Evolutionary conservation across 2,888 invertebrate genomes (phyloP).

Genomic region (Lamellibrachia columna): DNA sequence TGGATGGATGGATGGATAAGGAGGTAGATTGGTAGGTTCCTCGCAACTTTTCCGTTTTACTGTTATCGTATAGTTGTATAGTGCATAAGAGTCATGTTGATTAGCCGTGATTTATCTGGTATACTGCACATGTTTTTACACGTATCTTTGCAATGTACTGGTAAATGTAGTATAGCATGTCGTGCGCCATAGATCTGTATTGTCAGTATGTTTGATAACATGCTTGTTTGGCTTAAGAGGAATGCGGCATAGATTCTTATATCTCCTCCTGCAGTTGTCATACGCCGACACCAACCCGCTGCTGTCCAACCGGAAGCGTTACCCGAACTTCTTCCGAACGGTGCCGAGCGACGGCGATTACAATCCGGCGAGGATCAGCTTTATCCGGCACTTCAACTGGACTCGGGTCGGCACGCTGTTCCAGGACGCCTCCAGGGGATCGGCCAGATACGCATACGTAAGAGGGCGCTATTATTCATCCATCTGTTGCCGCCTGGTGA

Average conservation of each 20-base stretch:
- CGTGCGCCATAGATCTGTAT: no score
- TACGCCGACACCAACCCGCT: conserved; percentile 98
- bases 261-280: conserved; percentile 76
- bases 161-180: no score
- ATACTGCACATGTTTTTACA: no score
- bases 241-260: neutral
- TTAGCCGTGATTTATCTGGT: no score
- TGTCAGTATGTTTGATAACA: neutral
- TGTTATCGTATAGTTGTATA: neutral
- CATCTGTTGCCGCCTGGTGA: neutral
- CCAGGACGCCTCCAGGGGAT: conserved; percentile 59
- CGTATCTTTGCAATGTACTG: no score
- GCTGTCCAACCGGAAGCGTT: conserved; percentile 75
- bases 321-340: conserved; percentile 95
- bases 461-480: conserved; percentile 31
- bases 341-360: conserved; percentile 97
- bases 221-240: neutral
- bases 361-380: conserved; percentile 87
- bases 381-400: conserved; percentile 95
- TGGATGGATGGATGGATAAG: neutral
- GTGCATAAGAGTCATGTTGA: neutral
- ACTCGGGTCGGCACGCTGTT: conserved; percentile 95
- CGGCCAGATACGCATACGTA: conserved; percentile 55
- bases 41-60: no score
- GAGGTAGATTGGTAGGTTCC: neutral